Conservation (phyloP, 1,140 invertebrate species). For the Zaprionus africanus region DNA sequence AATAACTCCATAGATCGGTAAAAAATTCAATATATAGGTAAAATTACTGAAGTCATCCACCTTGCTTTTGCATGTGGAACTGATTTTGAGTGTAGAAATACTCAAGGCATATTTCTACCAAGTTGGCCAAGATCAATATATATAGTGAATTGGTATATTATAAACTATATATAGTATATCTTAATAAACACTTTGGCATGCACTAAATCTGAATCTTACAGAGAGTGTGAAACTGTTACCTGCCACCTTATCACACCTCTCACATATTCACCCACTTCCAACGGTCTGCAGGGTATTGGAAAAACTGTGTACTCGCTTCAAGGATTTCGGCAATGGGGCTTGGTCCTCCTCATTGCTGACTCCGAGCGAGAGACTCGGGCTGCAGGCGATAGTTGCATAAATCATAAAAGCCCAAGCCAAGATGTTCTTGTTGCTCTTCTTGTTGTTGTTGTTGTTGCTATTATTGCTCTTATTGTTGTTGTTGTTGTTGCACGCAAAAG, state of each 20-base stretch:
- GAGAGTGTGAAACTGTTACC: too few species aligned
- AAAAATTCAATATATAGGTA: too few species aligned
- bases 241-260: background rate
- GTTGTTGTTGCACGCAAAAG: conserved; percentile 47
- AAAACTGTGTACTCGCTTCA: conserved; percentile 52
- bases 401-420: conserved; percentile 69
- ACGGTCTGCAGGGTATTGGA: background rate
- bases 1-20: too few species aligned
- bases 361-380: conserved; percentile 30
- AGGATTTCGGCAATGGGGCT: conserved; percentile 73
- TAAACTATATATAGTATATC: too few species aligned
- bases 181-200: too few species aligned
- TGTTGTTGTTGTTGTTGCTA: conserved; percentile 28
- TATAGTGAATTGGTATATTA: too few species aligned
- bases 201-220: too few species aligned
- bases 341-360: background rate
- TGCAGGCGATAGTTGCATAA: conserved; percentile 83
- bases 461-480: conserved; percentile 33
- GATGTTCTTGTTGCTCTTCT: conserved; percentile 16
- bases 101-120: background rate
- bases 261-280: background rate
- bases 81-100: background rate
- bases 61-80: too few species aligned
- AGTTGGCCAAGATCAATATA: background rate
- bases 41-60: too few species aligned